phyloP scores from a whole-genome alignment of 2,113 vertebrate genomes.

The Crotalus tigris region DNA sequence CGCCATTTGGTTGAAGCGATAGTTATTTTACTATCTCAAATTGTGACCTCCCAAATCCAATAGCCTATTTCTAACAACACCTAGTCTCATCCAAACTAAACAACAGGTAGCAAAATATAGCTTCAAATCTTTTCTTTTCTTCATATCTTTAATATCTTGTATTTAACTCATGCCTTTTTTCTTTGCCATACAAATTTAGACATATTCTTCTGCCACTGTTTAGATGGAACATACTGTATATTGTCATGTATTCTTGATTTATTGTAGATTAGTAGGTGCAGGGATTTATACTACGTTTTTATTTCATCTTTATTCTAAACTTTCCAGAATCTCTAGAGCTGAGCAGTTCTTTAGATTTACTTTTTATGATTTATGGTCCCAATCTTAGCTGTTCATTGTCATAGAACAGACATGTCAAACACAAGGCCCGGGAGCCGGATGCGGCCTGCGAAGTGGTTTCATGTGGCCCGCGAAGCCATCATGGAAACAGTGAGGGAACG shows the following conservation, averaged over 20 bases:
- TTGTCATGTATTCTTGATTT: neutral
- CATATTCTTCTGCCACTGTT: neutral
- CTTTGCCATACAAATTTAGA: neutral
- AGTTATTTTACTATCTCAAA: neutral
- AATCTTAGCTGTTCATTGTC: neutral
- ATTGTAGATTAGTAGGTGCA: neutral
- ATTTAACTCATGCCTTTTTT: neutral
- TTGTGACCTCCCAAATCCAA: neutral
- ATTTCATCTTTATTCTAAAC: neutral
- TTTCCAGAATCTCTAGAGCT: neutral
- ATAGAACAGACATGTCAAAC: neutral
- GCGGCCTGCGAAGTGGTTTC: no score
- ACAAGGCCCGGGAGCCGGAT: no score
- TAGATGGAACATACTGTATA: neutral
- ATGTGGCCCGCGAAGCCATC: no score
- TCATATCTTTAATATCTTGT: neutral
- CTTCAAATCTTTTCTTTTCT: neutral
- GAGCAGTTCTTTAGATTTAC: neutral
- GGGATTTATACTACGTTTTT: neutral
- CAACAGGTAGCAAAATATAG: neutral
- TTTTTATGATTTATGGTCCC: neutral
- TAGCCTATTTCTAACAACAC: neutral
- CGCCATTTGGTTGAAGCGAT: neutral
- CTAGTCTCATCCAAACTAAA: neutral
- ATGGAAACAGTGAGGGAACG: no score